Evolutionary conservation across 2,797 vertebrate genomes (phyloP).

Genomic region (Tadarida brasiliensis): DNA sequence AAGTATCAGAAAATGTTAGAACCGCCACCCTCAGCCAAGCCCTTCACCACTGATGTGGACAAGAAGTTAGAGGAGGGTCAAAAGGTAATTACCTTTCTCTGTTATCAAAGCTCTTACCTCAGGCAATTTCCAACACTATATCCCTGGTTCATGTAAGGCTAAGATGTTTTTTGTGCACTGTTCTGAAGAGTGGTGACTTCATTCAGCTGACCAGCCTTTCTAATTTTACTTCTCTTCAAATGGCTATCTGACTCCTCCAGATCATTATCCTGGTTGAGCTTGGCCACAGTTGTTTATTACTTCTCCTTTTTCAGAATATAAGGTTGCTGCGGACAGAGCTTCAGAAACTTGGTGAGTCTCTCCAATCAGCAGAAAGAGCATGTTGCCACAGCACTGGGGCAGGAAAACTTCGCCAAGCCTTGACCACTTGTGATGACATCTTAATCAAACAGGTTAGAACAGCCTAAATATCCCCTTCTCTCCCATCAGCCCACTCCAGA

Average conservation of each 20-base stretch:
- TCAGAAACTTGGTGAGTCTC: constrained; percentile 90
- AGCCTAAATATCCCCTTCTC: background rate
- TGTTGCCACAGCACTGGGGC: constrained; percentile 97
- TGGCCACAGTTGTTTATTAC: constrained; percentile 22
- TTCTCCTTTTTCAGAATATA: constrained; percentile 90
- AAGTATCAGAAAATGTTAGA: constrained; percentile 91
- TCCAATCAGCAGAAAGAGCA: constrained; percentile 95
- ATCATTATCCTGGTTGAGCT: background rate
- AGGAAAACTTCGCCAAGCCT: constrained; percentile 92
- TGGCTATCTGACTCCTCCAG: background rate
- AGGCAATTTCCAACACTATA: background rate
- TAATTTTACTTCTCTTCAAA: constrained; percentile 59
- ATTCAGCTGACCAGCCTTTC: constrained; percentile 25
- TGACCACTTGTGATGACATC: constrained; percentile 92
- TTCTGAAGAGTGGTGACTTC: background rate
- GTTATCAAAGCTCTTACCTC: constrained; percentile 14
- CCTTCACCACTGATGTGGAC: constrained; percentile 91
- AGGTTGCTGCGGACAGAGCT: constrained; percentile 92
- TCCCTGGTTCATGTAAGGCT: background rate
- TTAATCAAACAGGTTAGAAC: constrained; percentile 94
- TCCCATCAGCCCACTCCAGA: background rate
- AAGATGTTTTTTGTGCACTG: background rate
- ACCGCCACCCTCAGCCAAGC: constrained; percentile 88
- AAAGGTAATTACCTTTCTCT: constrained; percentile 88
- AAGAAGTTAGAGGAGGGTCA: constrained; percentile 96